Conservation (phyloP, 2,797 vertebrate genomes). For the Acanthurus lineatus region DNA sequence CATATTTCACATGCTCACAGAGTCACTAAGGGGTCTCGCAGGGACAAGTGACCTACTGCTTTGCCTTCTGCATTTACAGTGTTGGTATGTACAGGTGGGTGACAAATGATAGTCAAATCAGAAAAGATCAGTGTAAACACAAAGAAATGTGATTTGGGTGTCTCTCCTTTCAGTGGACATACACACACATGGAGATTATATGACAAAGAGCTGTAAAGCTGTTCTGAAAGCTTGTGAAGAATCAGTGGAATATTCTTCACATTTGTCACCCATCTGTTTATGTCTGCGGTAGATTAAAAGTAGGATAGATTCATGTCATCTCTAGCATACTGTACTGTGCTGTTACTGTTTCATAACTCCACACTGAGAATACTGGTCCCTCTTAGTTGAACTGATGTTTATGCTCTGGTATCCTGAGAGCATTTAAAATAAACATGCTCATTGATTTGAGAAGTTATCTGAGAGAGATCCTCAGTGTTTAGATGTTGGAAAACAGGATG, state of each 20-base stretch:
- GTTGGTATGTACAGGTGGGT: not conserved
- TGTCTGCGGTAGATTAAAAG: not conserved
- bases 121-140: not conserved
- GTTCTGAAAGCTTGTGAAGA: not conserved
- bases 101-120: not conserved
- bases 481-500: not conserved
- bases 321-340: not conserved
- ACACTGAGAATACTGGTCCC: not conserved
- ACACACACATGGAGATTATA: not conserved
- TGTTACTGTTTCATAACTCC: not conserved
- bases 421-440: not conserved
- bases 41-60: constrained; percentile 21
- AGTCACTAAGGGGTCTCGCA: constrained; percentile 4
- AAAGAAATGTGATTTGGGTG: not conserved
- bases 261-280: not conserved
- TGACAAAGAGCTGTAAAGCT: not conserved
- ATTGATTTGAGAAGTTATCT: too few species aligned
- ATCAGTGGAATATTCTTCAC: not conserved
- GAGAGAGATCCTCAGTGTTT: not conserved
- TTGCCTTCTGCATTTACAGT: not conserved
- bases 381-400: not conserved
- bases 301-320: not conserved
- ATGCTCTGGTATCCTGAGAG: not conserved
- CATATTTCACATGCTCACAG: constrained; percentile 7
- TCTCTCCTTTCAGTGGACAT: not conserved